phyloP scores from a whole-genome alignment of 2,113 vertebrate genomes.

The Mandrillus leucophaeus region DNA sequence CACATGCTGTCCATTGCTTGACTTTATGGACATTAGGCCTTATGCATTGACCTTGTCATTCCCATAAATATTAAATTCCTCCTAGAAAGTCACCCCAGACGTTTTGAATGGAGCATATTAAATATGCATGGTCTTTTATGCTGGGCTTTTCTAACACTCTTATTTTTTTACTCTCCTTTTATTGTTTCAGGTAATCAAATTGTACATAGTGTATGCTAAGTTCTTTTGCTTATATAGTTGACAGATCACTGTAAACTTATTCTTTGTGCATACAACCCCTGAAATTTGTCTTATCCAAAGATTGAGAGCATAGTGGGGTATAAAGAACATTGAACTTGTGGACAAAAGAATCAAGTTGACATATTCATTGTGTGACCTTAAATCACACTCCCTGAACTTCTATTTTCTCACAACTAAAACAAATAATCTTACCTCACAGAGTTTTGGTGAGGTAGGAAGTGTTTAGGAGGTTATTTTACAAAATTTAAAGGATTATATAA shows the following conservation, averaged over 20 bases:
- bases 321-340: not conserved
- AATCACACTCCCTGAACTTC: not conserved
- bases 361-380: not conserved
- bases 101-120: not conserved
- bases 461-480: not conserved
- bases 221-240: not conserved
- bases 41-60: not conserved
- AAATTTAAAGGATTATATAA: not conserved
- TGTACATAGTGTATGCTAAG: not conserved
- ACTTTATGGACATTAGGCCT: not conserved
- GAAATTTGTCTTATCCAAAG: not conserved
- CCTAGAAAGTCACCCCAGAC: not conserved
- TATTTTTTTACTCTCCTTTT: not conserved
- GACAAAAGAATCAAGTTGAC: not conserved
- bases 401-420: not conserved
- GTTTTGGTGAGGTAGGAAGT: not conserved
- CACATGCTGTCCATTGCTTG: not conserved
- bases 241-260: not conserved
- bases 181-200: not conserved
- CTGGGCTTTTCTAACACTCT: not conserved
- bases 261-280: not conserved
- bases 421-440: not conserved
- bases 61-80: slow-evolving; percentile 8
- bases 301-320: not conserved
- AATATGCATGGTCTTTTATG: not conserved